Conservation (phyloP, 2,797 vertebrate species). For the Oreochromis mossambicus region DNA sequence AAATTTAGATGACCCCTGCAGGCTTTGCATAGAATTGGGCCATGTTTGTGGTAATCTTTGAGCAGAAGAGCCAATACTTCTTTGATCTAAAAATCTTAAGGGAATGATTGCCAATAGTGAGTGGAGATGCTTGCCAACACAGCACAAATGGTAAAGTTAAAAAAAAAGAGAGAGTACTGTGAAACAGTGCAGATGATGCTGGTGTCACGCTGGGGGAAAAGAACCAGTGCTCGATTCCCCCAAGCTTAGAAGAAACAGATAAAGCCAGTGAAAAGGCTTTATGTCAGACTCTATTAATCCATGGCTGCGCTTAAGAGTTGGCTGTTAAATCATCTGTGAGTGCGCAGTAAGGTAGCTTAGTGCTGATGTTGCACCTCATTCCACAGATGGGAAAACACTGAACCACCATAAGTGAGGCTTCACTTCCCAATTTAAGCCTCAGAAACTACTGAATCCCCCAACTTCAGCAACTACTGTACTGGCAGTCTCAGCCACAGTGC, state of each 20-base stretch:
- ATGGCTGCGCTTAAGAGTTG: constrained; percentile 56
- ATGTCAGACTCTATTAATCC: constrained; percentile 73
- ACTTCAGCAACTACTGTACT: constrained; percentile 3
- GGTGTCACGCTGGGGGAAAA: constrained; percentile 57
- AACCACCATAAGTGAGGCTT: constrained; percentile 36
- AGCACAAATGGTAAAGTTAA: constrained; percentile 12
- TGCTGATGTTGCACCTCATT: constrained; percentile 70
- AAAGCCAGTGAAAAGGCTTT: constrained; percentile 70
- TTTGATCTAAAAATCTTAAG: constrained; percentile 44
- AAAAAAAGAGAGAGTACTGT: neutral
- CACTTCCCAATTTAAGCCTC: constrained; percentile 18
- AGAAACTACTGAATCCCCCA: constrained; percentile 9
- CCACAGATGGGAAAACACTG: constrained; percentile 57
- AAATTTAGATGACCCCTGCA: constrained; percentile 15
- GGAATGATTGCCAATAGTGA: constrained; percentile 28
- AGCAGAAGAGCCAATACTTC: constrained; percentile 8
- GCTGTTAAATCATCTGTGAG: constrained; percentile 71
- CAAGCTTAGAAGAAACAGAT: constrained; percentile 55
- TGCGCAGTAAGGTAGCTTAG: constrained; percentile 57
- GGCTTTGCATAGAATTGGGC: neutral
- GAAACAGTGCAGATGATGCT: constrained; percentile 45
- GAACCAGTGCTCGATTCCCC: constrained; percentile 50
- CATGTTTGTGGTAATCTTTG: constrained; percentile 19
- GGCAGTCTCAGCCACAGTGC: neutral
- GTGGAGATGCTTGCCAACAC: constrained; percentile 9